These are phyloP conservation scores for Notechis scutatus DNA, from an alignment of 2,113 vertebrate species.

Conservation along the genomic window DNA sequence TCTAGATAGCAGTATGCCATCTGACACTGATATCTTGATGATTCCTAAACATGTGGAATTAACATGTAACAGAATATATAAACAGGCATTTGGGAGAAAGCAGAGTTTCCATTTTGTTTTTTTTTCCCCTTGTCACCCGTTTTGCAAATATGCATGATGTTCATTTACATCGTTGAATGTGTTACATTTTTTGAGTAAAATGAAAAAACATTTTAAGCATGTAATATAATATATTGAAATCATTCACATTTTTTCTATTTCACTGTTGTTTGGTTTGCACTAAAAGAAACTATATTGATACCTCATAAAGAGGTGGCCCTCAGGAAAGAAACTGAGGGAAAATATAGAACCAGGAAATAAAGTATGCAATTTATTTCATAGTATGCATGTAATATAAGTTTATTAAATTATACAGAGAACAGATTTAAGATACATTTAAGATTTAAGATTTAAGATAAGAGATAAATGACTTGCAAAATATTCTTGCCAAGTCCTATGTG, in stretches of 20 bases:
- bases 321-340: background rate
- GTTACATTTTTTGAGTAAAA: background rate
- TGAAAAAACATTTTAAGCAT: background rate
- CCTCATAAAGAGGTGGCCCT: background rate
- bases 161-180: background rate
- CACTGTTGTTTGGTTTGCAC: background rate
- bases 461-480: fast-evolving
- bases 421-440: background rate
- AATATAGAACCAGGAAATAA: background rate
- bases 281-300: background rate
- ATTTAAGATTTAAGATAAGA: background rate
- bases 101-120: background rate
- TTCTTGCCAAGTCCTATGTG: fast-evolving
- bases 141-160: background rate
- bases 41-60: background rate
- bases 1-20: background rate
- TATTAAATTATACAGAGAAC: background rate
- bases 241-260: background rate
- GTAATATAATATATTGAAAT: background rate
- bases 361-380: background rate
- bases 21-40: background rate
- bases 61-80: background rate
- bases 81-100: background rate
- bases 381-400: background rate
- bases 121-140: background rate